These are phyloP conservation scores for Otolemur garnettii DNA, from an alignment of 2,113 vertebrate genomes.

Conservation along the genomic window DNA sequence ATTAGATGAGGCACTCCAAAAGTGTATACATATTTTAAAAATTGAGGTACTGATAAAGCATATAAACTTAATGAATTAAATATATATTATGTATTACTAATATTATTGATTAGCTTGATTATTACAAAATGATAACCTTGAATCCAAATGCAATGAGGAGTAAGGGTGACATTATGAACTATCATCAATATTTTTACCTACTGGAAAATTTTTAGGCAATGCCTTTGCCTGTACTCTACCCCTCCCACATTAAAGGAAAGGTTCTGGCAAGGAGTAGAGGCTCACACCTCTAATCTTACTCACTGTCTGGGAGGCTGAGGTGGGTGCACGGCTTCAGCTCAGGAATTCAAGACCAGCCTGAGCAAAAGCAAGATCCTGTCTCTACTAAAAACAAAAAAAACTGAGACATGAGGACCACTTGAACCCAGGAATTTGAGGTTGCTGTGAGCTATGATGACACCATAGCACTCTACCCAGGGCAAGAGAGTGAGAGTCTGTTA, in stretches of 20 bases:
- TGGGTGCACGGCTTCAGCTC: too few relatives aligned
- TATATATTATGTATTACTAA: not conserved
- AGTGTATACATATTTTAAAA: not conserved
- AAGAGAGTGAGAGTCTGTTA: too few relatives aligned
- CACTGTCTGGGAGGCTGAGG: too few relatives aligned
- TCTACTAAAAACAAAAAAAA: too few relatives aligned
- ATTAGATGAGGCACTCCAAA: not conserved
- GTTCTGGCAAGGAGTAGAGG: too few relatives aligned
- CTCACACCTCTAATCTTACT: too few relatives aligned
- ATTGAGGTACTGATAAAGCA: not conserved
- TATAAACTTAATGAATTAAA: not conserved
- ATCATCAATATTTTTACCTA: not conserved
- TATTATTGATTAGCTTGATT: not conserved
- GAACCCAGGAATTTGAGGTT: too few relatives aligned
- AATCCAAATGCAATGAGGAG: not conserved
- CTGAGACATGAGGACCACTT: too few relatives aligned
- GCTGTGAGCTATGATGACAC: too few relatives aligned
- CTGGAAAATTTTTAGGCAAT: not conserved
- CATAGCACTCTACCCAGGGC: too few relatives aligned
- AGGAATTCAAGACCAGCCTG: too few relatives aligned
- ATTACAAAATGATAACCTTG: not conserved
- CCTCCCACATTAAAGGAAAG: not conserved
- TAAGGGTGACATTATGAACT: conserved; percentile 13
- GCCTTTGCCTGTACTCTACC: not conserved
- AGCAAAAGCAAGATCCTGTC: too few relatives aligned